A percentile compares a stretch with the other conserved stretches of the same genome.
These are phyloP conservation scores for Cerastoderma edule DNA, from an alignment of 2,888 invertebrate genomes.

Conservation along the genomic window DNA sequence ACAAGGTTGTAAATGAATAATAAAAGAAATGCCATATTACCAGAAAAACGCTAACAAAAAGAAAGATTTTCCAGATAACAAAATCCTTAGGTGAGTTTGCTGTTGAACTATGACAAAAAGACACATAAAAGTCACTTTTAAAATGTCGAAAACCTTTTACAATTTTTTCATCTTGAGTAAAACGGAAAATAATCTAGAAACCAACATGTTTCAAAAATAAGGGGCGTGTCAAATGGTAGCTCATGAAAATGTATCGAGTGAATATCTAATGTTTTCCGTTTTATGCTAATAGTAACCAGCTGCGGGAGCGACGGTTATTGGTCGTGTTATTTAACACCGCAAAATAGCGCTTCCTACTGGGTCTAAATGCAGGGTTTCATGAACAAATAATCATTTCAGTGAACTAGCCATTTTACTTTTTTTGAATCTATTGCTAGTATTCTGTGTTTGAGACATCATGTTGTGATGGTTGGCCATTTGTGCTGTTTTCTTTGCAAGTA, in stretches of 20 bases:
- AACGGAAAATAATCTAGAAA: neutral
- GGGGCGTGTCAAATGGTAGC: slow-evolving; percentile 20
- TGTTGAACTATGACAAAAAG: neutral
- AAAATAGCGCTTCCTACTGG: slow-evolving; percentile 15
- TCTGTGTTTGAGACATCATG: too few relatives aligned
- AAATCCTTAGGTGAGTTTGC: neutral
- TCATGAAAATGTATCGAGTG: slow-evolving; percentile 29
- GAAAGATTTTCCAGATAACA: slow-evolving; percentile 1
- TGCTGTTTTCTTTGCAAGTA: too few relatives aligned
- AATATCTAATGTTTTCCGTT: slow-evolving; percentile 23
- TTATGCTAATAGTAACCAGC: slow-evolving; percentile 14
- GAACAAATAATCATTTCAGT: slow-evolving; percentile 2
- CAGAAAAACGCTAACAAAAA: neutral
- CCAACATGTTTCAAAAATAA: slow-evolving; percentile 1
- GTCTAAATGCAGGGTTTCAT: neutral
- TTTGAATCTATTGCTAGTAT: too few relatives aligned
- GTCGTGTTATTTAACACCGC: slow-evolving; percentile 16
- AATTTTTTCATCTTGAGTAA: slow-evolving; percentile 9
- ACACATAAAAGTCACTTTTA: neutral
- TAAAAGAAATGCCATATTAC: slow-evolving; percentile 12
- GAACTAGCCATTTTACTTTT: too few relatives aligned
- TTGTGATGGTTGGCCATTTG: too few relatives aligned
- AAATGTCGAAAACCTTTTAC: neutral
- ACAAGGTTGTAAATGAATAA: slow-evolving; percentile 17
- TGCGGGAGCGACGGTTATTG: slow-evolving; percentile 13